Base-by-base conservation (phyloP, 2,113 vertebrate species). In the Grammomys surdaster region DNA sequence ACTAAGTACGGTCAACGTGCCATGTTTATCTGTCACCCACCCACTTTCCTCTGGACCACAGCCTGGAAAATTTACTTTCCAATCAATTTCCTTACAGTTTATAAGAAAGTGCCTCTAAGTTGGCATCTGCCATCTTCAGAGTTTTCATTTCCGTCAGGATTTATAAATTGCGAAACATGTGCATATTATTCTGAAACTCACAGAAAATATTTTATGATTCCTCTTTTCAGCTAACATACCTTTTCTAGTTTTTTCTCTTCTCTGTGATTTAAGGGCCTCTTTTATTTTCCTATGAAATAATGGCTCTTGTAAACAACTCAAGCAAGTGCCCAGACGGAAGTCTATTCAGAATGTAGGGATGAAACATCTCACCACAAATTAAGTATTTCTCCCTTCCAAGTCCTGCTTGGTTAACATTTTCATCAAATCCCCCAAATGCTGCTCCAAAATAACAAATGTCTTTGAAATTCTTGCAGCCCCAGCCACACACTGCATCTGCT, bases 391-490 rank as follows among this genome's bases (percentile, higher is more conserved):
- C 94, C 84, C 69, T 92, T 92, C 60, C 75, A 91, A 92, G 77
- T 90, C 24, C 85, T 54, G 36, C 80, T 88, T 97, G 90, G 87
- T 88, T 58, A 94, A 72, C 17, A 90, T 69, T 85, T 95, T 48
- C 78, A 86, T 90, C 28, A 96, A 95, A 90, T 89, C 33, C 31
- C 60, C 33, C 16, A 91, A 95, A 92, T 4, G 6, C 81, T 80
- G 26, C 76, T 93, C 67, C 80, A 69, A 51, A 93, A 91, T 85
- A 77, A 36, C 72, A 93, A 95, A 90, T 84, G 67, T 46, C 86
- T 95, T 95, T 95, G 65, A 95, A 86, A 97, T 95, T 77, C 85
- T 85, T 94, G 19, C 56, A 85, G 33, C 94, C 94, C 43, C 56
- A 94, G 81, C 20, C 93, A 67, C 89, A 67, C 73, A 72, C 70